Evolutionary conservation across 1,140 invertebrate species (phyloP), one percentile per base, ranked within the genome.

Genomic region (Hylaeus volcanicus): DNA sequence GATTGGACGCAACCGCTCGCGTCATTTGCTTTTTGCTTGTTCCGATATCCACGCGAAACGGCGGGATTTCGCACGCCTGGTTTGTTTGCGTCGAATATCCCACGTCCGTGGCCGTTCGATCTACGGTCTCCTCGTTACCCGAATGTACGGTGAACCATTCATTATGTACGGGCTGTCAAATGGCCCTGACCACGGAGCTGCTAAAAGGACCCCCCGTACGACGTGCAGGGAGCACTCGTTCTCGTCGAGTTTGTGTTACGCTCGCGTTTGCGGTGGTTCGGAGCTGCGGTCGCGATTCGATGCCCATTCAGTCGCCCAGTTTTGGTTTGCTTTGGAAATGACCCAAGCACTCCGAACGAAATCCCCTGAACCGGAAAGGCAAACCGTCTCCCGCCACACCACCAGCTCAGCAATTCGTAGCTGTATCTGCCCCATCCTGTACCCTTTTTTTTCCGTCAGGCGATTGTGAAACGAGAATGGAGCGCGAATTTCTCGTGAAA

Each of bases 311-410:
- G 88, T 88, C 88, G 88, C 65, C 76, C 86, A 87, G 87, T 90
- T 90, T 90, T 88, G 88, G 90, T 90, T 90, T 90, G 90, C 90
- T 90, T 90, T 90, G 90, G 90, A 90, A 90, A 90, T 90, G 89
- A 90, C 89, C 90, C 89, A 89, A 90, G 89, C 89, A 89, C 88
- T 89, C 81, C 73, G 81, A 84, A 85, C 77, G 80, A 85, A 86
- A 85, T 76, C 79, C 83, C 83, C 83, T 86, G 87, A 88, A 90
- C 87, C 88, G 86, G 87, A 90, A 90, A 90, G 83, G 88, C 88
- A 90, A 90, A 89, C 88, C 81, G 81, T 86, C 81, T 85, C 84
- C 74, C 66, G 60, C 71, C 73, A 82, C 77, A 81, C 63, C 74
- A 83, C 73, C 71, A 71, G 64, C 79, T 86, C 82, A 76, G 74